Evolutionary conservation across 2,797 vertebrate species (phyloP).

Genomic region (Rhinatrema bivittatum): DNA sequence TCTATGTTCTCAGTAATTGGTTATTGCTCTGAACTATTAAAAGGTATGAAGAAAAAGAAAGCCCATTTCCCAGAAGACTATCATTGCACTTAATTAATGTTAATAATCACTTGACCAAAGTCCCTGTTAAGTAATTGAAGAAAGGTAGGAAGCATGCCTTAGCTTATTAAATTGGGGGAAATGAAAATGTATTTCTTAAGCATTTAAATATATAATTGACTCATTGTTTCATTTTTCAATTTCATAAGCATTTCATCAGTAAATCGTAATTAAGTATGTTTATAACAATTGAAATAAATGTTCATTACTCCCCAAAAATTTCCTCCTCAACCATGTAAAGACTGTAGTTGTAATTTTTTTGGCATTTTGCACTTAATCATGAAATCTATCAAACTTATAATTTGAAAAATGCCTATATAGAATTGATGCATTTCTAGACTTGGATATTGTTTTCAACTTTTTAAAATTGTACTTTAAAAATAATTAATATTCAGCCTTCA

Average conservation of each 20-base stretch:
- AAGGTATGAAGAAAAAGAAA: too few species aligned
- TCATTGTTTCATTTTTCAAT: conserved; percentile 2
- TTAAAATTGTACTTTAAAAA: too few species aligned
- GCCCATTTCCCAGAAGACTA: conserved; percentile 26
- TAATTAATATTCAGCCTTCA: conserved; percentile 68
- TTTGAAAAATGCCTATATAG: too few species aligned
- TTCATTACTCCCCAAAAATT: conserved; percentile 53
- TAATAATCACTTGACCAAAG: conserved; percentile 21
- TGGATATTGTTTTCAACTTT: too few species aligned
- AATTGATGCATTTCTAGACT: too few species aligned
- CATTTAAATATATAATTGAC: conserved; percentile 4
- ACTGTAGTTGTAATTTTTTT: too few species aligned
- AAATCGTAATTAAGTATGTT: background rate
- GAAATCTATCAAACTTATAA: too few species aligned
- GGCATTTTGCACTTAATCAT: too few species aligned
- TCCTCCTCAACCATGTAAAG: conserved; percentile 69
- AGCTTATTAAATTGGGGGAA: conserved; percentile 41
- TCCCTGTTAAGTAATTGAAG: conserved; percentile 27
- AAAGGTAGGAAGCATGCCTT: conserved; percentile 49
- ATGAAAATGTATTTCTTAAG: conserved; percentile 54
- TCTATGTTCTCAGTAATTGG: too few species aligned
- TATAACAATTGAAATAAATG: conserved; percentile 40
- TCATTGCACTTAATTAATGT: conserved; percentile 25
- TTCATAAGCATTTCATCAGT: background rate
- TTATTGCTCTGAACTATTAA: too few species aligned